Base-by-base conservation (phyloP, 1,140 invertebrate species). In the Scylla paramamosain region DNA sequence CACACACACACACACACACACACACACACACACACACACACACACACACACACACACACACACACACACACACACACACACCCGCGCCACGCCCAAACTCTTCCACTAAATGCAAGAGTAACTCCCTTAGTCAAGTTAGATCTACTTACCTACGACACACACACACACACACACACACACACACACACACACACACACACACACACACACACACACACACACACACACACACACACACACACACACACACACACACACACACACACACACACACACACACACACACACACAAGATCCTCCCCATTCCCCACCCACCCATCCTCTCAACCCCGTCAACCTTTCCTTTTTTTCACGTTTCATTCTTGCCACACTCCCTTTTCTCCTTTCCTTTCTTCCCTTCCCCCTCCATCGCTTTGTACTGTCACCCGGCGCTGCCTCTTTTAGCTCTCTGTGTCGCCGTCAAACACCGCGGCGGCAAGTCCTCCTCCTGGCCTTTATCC, bases 251-350 rank as follows among this genome's bases (percentile, higher is more conserved):
- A 45, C 88, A 45, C 88, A 90, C 88, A 45, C 88, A 90, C 88
- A 45, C 88, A 90, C 88, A 45, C 88, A 90, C 88, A 45, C 88
- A 90, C 88, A 90, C 88, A 45, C 88, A 90, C 88, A 45, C 88
- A 45, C 88, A 90, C 88, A 45, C 88, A 90, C 88, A 45, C 88
- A 90, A 45, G 14, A 16, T n/a, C 32, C 89, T 28, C 46, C 32
- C 32, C 88, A 52, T 3, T 59, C 52, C 52, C 25, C 88, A 90
- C 88, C 32, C 14, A 28, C 12, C 32, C 12, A 14, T 29, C 52
- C 52, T 14, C 52, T 8, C 52, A 14, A 1, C 52, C 10, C 10
- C 52, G 10, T 20, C n/a, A 12, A 20, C 67, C 20, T 20, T n/a
- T 77, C 67, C n/a, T 7, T 77, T 20, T n/a, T 14, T 59, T 20